A percentile compares a stretch with the other conserved stretches of the same genome.
phyloP scores from a whole-genome alignment of 2,888 invertebrate species.

The Drosophila gaucha region DNA sequence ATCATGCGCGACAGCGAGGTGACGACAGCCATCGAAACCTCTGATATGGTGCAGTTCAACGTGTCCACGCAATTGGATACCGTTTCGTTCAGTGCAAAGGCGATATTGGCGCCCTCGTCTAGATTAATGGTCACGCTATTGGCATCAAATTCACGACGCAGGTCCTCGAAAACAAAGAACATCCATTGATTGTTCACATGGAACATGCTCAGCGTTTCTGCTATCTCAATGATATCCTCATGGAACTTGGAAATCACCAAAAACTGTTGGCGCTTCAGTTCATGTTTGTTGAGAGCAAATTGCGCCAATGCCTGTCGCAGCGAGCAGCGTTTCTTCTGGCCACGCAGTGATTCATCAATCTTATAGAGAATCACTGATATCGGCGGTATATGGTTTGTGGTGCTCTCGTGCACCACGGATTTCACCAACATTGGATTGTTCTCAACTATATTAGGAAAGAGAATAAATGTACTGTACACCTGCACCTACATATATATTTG shows the following conservation, averaged over 20 bases:
- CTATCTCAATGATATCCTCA: conserved; percentile 88
- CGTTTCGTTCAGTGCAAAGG: conserved; percentile 90
- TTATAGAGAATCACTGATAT: conserved; percentile 81
- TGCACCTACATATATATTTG: neutral
- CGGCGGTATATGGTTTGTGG: conserved; percentile 78
- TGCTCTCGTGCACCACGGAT: conserved; percentile 80
- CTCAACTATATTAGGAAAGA: conserved; percentile 50
- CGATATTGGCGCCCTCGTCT: conserved; percentile 92
- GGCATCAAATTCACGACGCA: conserved; percentile 84
- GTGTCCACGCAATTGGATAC: conserved; percentile 87
- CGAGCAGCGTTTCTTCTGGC: conserved; percentile 74
- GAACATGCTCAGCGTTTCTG: conserved; percentile 88
- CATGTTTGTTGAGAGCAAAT: conserved; percentile 64
- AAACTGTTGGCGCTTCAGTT: conserved; percentile 75
- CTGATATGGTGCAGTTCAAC: conserved; percentile 89
- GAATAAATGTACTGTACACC: neutral
- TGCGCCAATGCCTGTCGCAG: conserved; percentile 69
- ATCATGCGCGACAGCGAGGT: conserved; percentile 89
- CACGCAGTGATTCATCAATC: conserved; percentile 75
- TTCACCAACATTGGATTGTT: conserved; percentile 79
- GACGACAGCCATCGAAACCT: conserved; percentile 88
- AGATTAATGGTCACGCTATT: conserved; percentile 86
- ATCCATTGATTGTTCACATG: conserved; percentile 92
- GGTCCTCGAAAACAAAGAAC: conserved; percentile 89
- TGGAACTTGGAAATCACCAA: conserved; percentile 80